phyloP scores from a whole-genome alignment of 2,797 vertebrate genomes.

The Thamnophis elegans region DNA sequence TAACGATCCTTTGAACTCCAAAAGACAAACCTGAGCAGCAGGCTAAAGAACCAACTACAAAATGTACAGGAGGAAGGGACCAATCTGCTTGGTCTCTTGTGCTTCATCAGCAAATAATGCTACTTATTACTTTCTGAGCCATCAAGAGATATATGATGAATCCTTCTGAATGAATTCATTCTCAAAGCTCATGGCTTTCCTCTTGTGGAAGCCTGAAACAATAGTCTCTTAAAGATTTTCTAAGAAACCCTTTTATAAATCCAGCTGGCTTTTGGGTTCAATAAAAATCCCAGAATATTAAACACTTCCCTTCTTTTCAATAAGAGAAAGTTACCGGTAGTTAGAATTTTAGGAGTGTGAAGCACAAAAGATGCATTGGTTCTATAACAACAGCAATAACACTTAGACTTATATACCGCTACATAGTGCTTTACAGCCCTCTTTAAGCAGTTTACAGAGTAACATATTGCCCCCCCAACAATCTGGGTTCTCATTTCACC shows the following conservation, averaged over 20 bases:
- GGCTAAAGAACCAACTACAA: background rate
- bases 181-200: background rate
- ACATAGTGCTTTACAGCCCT: background rate
- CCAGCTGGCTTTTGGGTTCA: background rate
- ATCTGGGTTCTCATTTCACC: background rate
- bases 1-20: constrained; percentile 51
- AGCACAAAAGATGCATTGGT: background rate
- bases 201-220: background rate
- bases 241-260: background rate
- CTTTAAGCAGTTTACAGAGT: background rate
- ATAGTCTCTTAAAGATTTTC: background rate
- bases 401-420: background rate
- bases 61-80: background rate
- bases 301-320: background rate
- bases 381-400: background rate
- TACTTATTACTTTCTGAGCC: background rate
- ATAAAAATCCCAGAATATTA: background rate
- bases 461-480: background rate
- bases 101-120: background rate
- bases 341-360: background rate
- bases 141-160: background rate
- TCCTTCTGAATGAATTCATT: background rate
- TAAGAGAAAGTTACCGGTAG: background rate
- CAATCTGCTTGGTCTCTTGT: background rate
- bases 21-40: constrained; percentile 24